Evolutionary conservation across 1,140 invertebrate species (phyloP), one percentile per base, ranked within the genome.

Genomic region (Tyrophagus putrescentiae): DNA sequence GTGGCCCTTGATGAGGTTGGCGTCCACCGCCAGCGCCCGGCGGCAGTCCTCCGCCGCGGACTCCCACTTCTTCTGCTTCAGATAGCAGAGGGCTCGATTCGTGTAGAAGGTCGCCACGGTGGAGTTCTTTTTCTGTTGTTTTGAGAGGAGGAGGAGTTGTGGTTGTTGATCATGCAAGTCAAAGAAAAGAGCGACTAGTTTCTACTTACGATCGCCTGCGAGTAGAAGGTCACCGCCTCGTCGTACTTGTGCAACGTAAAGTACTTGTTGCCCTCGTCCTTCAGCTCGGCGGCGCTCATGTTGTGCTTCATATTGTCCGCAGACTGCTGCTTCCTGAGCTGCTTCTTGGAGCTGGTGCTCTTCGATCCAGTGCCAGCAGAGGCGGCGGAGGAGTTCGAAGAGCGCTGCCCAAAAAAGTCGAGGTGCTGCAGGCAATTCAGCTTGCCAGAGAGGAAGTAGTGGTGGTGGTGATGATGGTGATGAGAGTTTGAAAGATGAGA

Each of bases 231-330:
- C 65, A 91, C 83, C 45, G 93, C 93, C 75, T 95, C 89, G 68
- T 94, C 88, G 71, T 85, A 97, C 73, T 92, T 90, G 69, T 89
- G 77, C 50, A 84, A 77, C 68, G 78, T 82, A 74, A 91, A 96
- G 63, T 88, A 77, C 72, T 83, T 82, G 74, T 98, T 98, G 53
- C 93, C 93, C 75, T 93, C 86, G 68, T 95, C 89, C 73, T 95
- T 96, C 23, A 95, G 72, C 68, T 96, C 91, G 69, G 83, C 82
- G 72, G 92, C 88, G 44, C 81, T 82, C 65, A 87, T 78, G 25
- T 69, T 61, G 39, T 62, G 62, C 45, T 66, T 67, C 33, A 66
- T 63, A 48, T 48, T 29, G 18, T 29, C 25, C 27, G 11, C 23
- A 5, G n/a, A 13, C 31, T 41, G n/a, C n/a, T 39, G 25, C 48